Conservation (phyloP, 2,888 invertebrate species). For the Willowsia nigromaculata region DNA sequence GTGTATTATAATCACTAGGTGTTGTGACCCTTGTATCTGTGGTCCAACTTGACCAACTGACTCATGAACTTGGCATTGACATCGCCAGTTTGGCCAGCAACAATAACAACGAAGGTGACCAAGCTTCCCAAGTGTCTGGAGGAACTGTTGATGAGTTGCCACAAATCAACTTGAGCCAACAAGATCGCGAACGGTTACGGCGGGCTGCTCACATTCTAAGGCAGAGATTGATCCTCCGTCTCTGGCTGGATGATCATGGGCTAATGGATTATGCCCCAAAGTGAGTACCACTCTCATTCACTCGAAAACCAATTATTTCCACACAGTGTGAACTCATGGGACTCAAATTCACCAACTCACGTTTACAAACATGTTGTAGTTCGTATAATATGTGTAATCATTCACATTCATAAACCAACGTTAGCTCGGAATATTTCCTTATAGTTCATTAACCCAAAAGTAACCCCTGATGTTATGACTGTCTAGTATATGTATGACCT, state of each 20-base stretch:
- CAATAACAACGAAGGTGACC: constrained; percentile 44
- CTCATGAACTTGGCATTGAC: constrained; percentile 74
- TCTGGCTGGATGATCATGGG: constrained; percentile 86
- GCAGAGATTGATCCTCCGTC: constrained; percentile 90
- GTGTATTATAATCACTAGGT: constrained; percentile 82
- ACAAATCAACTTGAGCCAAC: constrained; percentile 90
- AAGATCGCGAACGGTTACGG: constrained; percentile 91
- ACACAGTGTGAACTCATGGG: too few relatives aligned
- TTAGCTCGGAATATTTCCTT: too few relatives aligned
- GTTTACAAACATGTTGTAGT: too few relatives aligned
- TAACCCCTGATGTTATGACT: background rate
- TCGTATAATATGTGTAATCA: too few relatives aligned
- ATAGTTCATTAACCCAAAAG: constrained; percentile 17
- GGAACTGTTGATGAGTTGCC: constrained; percentile 51
- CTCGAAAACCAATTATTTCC: too few relatives aligned
- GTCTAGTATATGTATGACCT: too few relatives aligned
- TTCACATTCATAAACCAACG: too few relatives aligned
- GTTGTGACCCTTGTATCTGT: constrained; percentile 91
- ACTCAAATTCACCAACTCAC: too few relatives aligned
- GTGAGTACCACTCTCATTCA: constrained; percentile 80
- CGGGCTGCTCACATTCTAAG: constrained; percentile 90
- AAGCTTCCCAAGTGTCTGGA: background rate
- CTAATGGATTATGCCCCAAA: constrained; percentile 80
- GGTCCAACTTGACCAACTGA: constrained; percentile 85
- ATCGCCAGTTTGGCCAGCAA: constrained; percentile 56